A percentile compares a stretch with the other conserved stretches of the same genome.
Conservation (phyloP, 2,113 vertebrate species). For the Cyprinodon brontotheroides region DNA sequence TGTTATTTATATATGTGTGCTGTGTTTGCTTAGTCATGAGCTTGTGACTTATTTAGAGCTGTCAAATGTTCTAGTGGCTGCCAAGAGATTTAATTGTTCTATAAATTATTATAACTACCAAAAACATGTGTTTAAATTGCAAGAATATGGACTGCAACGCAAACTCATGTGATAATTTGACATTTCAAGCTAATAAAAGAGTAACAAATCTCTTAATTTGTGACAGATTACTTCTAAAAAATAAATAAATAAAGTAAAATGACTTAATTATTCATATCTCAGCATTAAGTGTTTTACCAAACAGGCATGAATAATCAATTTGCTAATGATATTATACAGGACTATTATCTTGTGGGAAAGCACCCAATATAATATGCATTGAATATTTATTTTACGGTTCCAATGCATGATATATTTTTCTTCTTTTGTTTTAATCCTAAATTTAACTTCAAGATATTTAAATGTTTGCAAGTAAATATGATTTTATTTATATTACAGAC, state of each 20-base stretch:
- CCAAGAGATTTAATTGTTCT: not conserved
- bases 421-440: not conserved
- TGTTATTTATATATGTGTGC: conserved; percentile 36
- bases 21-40: conserved; percentile 13
- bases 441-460: not conserved
- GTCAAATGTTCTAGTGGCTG: not conserved
- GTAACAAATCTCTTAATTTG: not conserved
- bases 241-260: not conserved
- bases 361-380: not conserved
- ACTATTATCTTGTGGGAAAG: not conserved
- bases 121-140: not conserved
- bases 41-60: conserved; percentile 5
- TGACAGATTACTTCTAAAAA: not conserved
- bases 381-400: not conserved
- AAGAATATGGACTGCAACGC: not conserved
- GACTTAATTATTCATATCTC: not conserved
- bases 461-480: not conserved
- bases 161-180: not conserved
- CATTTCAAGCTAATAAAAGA: not conserved
- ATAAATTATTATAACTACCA: not conserved
- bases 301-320: not conserved
- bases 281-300: not conserved
- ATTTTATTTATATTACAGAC: not conserved
- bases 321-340: not conserved
- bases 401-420: not conserved